A percentile compares a stretch with the other conserved stretches of the same genome.
Evolutionary conservation across 2,113 vertebrate species (phyloP).

Genomic region (Microtus ochrogaster): DNA sequence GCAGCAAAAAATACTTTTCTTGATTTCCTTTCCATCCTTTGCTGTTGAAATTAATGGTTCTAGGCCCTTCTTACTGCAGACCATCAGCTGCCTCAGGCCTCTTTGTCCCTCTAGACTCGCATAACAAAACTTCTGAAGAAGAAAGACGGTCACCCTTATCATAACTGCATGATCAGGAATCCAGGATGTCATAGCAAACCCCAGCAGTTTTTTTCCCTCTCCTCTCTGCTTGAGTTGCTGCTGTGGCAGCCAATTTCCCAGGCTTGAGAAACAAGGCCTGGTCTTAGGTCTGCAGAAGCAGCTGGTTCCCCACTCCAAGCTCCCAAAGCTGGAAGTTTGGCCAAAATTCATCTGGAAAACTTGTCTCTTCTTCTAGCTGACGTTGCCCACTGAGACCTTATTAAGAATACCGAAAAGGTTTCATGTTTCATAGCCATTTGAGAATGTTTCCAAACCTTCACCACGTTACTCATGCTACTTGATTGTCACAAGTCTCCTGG

Average conservation of each 20-base stretch:
- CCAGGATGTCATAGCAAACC: conserved; percentile 19
- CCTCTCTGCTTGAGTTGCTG: conserved; percentile 34
- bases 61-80: neutral
- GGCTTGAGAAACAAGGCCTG: neutral
- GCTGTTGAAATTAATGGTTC: conserved; percentile 46
- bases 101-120: neutral
- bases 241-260: conserved; percentile 53
- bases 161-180: conserved; percentile 24
- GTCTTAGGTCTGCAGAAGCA: conserved; percentile 30
- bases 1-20: neutral
- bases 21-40: conserved; percentile 61
- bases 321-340: conserved; percentile 49
- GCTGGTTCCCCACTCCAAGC: too few species aligned
- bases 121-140: neutral
- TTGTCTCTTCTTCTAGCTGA: conserved; percentile 64
- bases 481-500: conserved; percentile 56
- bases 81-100: neutral
- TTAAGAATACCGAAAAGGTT: conserved; percentile 60
- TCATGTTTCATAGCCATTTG: conserved; percentile 57
- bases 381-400: conserved; percentile 57
- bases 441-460: conserved; percentile 55
- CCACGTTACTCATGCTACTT: conserved; percentile 58
- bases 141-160: neutral
- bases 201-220: neutral
- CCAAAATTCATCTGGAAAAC: conserved; percentile 67